phyloP scores from a whole-genome alignment of 2,888 invertebrate species.

The Cataglyphis altisquamis region DNA sequence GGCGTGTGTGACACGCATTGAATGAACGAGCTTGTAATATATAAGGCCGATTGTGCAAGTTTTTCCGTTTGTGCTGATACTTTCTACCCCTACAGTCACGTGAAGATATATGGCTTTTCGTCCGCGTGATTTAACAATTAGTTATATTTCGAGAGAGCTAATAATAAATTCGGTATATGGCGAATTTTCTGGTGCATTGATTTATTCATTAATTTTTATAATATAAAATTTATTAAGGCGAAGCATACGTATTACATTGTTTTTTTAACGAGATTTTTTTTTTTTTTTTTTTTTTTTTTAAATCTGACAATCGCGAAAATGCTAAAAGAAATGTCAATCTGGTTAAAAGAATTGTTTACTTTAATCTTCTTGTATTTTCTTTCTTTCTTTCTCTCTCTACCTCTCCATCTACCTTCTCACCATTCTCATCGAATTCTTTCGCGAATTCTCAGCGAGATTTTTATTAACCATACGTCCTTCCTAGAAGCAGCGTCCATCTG shows the following conservation, averaged over 20 bases:
- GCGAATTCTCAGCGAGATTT: neutral
- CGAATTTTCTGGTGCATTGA: neutral
- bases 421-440: neutral
- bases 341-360: neutral
- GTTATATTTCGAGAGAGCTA: neutral
- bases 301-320: neutral
- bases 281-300: too few species aligned
- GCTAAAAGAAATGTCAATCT: neutral
- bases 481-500: neutral
- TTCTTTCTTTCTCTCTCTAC: neutral
- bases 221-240: neutral
- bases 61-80: constrained; percentile 17
- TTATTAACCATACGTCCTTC: too few species aligned
- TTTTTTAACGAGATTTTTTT: neutral
- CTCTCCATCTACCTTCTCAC: neutral
- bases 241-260: neutral
- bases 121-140: constrained; percentile 1
- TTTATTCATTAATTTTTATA: neutral
- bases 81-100: constrained; percentile 4
- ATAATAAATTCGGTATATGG: neutral
- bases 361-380: neutral
- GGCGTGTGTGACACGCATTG: constrained; percentile 46
- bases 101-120: neutral
- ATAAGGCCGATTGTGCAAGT: constrained; percentile 29
- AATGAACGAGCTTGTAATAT: constrained; percentile 9